phyloP scores from a whole-genome alignment of 2,113 vertebrate genomes.

The Notechis scutatus region DNA sequence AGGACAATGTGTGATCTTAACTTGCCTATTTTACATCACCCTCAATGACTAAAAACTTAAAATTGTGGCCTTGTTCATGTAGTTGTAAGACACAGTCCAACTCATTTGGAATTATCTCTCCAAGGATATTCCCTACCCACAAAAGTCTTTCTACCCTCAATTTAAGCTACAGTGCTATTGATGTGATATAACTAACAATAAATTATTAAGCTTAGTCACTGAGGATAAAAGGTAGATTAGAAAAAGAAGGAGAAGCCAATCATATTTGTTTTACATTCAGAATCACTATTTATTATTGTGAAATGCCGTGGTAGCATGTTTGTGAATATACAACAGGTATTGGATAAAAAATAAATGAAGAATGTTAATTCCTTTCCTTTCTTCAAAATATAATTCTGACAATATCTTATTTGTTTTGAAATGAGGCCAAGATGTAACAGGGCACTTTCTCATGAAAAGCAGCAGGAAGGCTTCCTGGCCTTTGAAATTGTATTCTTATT shows the following conservation, averaged over 20 bases:
- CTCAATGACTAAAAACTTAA: neutral
- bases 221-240: neutral
- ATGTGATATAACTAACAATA: neutral
- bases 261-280: neutral
- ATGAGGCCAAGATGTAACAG: neutral
- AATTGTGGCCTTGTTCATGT: neutral
- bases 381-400: neutral
- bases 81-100: neutral
- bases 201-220: neutral
- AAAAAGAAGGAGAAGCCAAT: neutral
- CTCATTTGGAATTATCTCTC: neutral
- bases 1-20: neutral
- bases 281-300: neutral
- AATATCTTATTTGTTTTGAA: neutral
- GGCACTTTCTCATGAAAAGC: neutral
- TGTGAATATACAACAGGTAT: neutral
- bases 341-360: neutral
- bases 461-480: neutral
- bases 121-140: neutral
- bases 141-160: neutral
- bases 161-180: neutral
- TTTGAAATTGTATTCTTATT: neutral
- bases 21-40: neutral
- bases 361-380: neutral
- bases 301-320: neutral